A percentile compares a stretch with the other conserved stretches of the same genome.
These are phyloP conservation scores for Tyria jacobaeae DNA, from an alignment of 2,888 invertebrate species.

Conservation along the genomic window DNA sequence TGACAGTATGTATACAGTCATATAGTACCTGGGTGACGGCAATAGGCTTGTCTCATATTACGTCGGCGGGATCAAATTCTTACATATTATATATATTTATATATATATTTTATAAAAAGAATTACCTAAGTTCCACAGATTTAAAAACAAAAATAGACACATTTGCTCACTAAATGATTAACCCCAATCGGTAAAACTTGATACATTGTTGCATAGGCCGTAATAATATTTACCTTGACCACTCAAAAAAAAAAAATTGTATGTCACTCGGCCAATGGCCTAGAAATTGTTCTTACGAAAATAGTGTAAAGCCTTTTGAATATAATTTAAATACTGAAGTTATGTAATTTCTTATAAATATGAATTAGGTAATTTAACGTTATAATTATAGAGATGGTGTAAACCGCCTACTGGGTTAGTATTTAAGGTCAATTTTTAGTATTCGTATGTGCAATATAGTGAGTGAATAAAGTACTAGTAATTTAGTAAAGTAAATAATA, in stretches of 20 bases:
- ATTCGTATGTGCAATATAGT: neutral
- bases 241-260: neutral
- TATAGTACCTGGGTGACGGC: too few relatives aligned
- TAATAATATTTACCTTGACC: neutral
- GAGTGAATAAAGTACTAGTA: neutral
- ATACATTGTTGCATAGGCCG: neutral
- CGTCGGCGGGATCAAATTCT: too few relatives aligned
- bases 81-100: too few relatives aligned
- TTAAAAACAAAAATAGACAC: too few relatives aligned
- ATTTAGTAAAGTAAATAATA: neutral
- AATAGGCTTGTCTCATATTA: too few relatives aligned
- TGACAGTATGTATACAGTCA: too few relatives aligned
- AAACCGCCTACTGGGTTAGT: neutral
- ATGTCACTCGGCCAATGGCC: constrained; percentile 6
- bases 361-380: constrained; percentile 1
- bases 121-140: too few relatives aligned
- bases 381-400: constrained; percentile 3
- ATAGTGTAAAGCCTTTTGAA: neutral
- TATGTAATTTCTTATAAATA: neutral
- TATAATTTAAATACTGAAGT: constrained; percentile 1
- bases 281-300: neutral
- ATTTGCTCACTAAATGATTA: too few relatives aligned
- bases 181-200: neutral
- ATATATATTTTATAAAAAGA: too few relatives aligned
- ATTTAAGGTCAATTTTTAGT: neutral